Base-by-base conservation (phyloP, 1,140 invertebrate species). In the Drosophila sturtevanti region DNA sequence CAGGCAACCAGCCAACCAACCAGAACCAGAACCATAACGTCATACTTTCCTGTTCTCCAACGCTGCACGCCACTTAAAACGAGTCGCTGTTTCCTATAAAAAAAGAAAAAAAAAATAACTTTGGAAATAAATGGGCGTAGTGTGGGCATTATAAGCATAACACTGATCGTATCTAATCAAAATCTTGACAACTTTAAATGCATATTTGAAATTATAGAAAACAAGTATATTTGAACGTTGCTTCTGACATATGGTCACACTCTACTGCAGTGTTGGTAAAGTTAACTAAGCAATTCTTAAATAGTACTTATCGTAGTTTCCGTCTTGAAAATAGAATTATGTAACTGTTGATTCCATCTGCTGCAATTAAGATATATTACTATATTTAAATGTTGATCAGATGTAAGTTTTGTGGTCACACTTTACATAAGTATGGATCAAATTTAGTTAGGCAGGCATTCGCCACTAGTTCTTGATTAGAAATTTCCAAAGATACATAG, bases 21-120 rank as follows among this genome's bases (percentile, higher is more conserved):
- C 54, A 66, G 63, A 55, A 80, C 77, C 55, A 58, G 31, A 56
- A 54, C 69, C 34, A 16, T 14, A 7, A 34, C 2, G 38, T 41
- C 18, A 41, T 18, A 12, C 34, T 24, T 38, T 7, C 34, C 21
- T 34, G 22, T 54, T 18, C 16, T 51, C 58, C 41, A 48, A 58
- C 79, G 63, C 69, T 81, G 78, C 78, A 81, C 69, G 75, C 81
- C 82, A 86, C 81, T 87, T 81, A 86, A 86, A 87, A 79, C 74
- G 59, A 72, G 67, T 77, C 70, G 61, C 77, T 21, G 41, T 48
- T 48, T 48, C 41, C 41, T 18, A 48, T 44, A 7, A 16, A 12
- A 7, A 18, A 9, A 44, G 7, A 16, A 12, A 7, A 18, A 16
- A 48, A 11, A 48, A 1, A 31, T 31, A 48, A 18, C n/a, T 4